Percentiles rank a stretch among this genome's conserved stretches.
Conservation (phyloP, 2,888 invertebrate genomes). For the Petrolisthes manimaculis region DNA sequence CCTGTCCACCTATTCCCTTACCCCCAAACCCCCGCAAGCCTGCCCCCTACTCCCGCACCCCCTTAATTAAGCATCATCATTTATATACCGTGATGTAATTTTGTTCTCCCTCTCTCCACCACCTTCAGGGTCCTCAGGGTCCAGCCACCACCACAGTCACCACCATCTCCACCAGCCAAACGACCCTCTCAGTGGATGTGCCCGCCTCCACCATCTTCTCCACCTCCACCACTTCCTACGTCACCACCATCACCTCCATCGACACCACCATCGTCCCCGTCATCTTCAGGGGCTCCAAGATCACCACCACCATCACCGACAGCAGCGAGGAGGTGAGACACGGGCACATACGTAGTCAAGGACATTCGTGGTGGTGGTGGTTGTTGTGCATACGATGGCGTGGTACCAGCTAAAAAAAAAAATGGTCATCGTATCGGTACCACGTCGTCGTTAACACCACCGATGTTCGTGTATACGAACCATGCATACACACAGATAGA, state of each 20-base stretch:
- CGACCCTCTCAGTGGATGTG: slow-evolving; percentile 50
- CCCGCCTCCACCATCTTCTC: slow-evolving; percentile 61
- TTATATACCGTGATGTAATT: no score
- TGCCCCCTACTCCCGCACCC: no score
- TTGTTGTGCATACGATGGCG: not conserved
- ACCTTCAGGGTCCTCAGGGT: slow-evolving; percentile 37
- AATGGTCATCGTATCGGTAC: not conserved
- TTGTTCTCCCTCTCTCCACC: no score
- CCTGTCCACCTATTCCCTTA: no score
- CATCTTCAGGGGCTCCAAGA: slow-evolving; percentile 65
- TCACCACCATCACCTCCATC: slow-evolving; percentile 62
- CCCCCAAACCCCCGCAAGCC: no score
- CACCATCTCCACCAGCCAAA: slow-evolving; percentile 55
- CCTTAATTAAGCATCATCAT: no score
- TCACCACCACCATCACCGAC: slow-evolving; percentile 64
- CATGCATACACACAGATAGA: no score
- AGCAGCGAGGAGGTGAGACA: slow-evolving; percentile 58
- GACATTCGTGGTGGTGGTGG: not conserved
- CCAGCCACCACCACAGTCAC: slow-evolving; percentile 52
- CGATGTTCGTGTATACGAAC: no score
- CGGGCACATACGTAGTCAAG: not conserved
- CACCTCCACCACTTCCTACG: slow-evolving; percentile 64
- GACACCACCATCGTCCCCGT: slow-evolving; percentile 61
- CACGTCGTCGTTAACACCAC: no score
- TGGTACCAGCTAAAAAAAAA: not conserved